Percentiles rank a stretch among this genome's conserved stretches.
phyloP scores from a whole-genome alignment of 2,113 vertebrate genomes.

The Xiphorhynchus elegans region DNA sequence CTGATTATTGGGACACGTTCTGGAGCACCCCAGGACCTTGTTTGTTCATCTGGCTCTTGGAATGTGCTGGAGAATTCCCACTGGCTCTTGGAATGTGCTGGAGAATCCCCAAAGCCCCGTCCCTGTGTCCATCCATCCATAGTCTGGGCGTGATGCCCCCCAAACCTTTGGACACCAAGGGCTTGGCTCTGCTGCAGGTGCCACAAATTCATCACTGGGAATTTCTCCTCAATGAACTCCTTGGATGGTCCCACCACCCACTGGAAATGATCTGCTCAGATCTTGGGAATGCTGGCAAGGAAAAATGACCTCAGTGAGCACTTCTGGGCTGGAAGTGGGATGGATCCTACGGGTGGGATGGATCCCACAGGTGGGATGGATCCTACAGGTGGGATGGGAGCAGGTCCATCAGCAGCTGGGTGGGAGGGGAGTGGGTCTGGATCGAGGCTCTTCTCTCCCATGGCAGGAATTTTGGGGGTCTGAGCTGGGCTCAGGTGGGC shows the following conservation, averaged over 20 bases:
- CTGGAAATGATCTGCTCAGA: accelerated
- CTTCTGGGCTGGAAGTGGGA: not conserved
- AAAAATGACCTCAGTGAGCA: accelerated
- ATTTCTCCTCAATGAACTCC: not conserved
- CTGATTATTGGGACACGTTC: not conserved
- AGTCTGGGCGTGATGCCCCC: not conserved
- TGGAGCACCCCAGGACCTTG: not conserved
- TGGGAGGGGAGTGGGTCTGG: not conserved
- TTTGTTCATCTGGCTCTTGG: accelerated
- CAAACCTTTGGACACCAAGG: not conserved
- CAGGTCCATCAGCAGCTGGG: not conserved
- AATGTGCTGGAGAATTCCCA: too few species aligned
- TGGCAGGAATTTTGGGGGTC: not conserved
- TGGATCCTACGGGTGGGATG: too few species aligned
- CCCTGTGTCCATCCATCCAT: not conserved
- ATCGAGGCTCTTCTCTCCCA: not conserved
- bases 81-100: too few species aligned
- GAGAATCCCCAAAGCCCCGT: not conserved
- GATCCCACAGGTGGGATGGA: too few species aligned
- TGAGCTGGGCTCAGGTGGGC: not conserved
- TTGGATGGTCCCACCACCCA: not conserved
- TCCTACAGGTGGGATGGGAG: too few species aligned
- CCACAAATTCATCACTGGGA: accelerated
- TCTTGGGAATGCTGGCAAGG: not conserved
- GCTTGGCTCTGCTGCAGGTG: not conserved